Percentiles rank a stretch among this genome's conserved stretches.
phyloP scores from a whole-genome alignment of 2,113 vertebrate species.

The Microcebus jonahi region DNA sequence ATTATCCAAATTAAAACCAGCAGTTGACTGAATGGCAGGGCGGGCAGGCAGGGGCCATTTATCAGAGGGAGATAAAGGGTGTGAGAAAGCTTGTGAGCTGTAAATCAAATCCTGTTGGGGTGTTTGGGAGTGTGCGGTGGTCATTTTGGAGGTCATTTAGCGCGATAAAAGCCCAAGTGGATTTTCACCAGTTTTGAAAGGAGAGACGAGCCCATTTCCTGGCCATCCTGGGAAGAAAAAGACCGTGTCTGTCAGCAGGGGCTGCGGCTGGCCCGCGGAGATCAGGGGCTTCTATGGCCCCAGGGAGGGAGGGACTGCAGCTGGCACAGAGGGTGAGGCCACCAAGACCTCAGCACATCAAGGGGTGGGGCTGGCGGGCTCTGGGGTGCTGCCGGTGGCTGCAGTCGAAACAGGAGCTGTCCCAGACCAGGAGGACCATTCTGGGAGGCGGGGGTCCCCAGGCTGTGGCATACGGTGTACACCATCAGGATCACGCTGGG shows the following conservation, averaged over 20 bases:
- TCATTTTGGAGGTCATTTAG: neutral
- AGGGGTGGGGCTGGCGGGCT: neutral
- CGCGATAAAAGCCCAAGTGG: neutral
- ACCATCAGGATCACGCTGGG: neutral
- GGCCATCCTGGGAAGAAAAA: neutral
- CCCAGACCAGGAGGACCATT: neutral
- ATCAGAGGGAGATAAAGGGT: neutral
- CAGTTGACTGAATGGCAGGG: neutral
- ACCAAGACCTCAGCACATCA: neutral
- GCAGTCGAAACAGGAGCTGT: neutral
- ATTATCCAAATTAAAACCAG: neutral
- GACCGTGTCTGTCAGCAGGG: neutral
- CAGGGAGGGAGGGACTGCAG: neutral
- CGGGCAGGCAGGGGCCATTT: neutral
- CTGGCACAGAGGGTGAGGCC: neutral
- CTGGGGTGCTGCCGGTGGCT: neutral
- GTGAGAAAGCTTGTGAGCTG: neutral
- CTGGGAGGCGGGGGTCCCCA: neutral
- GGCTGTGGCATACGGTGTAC: rapidly evolving
- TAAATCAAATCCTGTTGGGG: neutral
- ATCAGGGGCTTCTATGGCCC: neutral
- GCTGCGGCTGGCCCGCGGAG: neutral
- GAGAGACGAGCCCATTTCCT: neutral
- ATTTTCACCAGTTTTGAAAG: neutral
- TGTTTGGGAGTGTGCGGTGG: neutral